phyloP scores from a whole-genome alignment of 2,797 vertebrate genomes.

The Antennarius maculatus region DNA sequence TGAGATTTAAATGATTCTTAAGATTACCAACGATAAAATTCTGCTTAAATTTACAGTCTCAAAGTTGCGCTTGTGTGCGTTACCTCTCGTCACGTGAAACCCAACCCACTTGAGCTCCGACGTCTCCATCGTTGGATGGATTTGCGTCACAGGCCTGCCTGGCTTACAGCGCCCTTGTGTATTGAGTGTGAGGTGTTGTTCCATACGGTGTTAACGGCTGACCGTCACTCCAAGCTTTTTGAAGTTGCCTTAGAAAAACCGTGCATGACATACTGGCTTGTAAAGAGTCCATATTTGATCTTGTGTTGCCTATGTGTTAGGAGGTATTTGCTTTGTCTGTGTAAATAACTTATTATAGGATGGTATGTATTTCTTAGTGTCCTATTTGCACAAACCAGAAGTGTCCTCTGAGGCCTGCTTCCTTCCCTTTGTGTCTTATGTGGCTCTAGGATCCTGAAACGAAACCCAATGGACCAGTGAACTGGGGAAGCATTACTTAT shows the following conservation, averaged over 20 bases:
- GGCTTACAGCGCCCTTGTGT: conserved; percentile 19
- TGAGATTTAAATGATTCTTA: background rate
- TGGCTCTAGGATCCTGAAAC: background rate
- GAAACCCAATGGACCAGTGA: background rate
- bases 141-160: conserved; percentile 31
- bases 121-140: background rate
- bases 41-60: background rate
- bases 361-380: conserved; percentile 55
- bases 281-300: conserved; percentile 64
- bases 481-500: conserved; percentile 10
- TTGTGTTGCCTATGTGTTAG: conserved; percentile 57
- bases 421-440: conserved; percentile 40
- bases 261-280: conserved; percentile 70
- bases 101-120: conserved; percentile 10
- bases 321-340: conserved; percentile 57
- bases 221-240: conserved; percentile 45
- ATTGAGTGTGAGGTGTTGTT: conserved; percentile 23
- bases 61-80: conserved; percentile 8
- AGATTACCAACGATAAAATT: background rate
- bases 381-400: conserved; percentile 76
- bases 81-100: conserved; percentile 18
- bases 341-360: conserved; percentile 53
- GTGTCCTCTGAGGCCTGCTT: conserved; percentile 71
- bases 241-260: conserved; percentile 75
- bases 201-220: conserved; percentile 47